A percentile compares a stretch with the other conserved stretches of the same genome.
These are phyloP conservation scores for human DNA, from an alignment of 2,113 vertebrate genomes.

Conservation along the genomic window GRCh38 chr3:141571001-141571500, in stretches of 20 bases:
- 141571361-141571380: constrained; percentile 1
- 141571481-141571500: constrained; percentile 95
- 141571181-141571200: neutral
- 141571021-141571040: constrained; percentile 92
- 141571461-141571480: constrained; percentile 94
- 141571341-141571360: constrained; percentile 15
- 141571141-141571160: constrained; percentile 23
- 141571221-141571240: constrained; percentile 19
- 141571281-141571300: neutral
- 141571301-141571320: neutral
- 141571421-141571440: constrained; percentile 96
- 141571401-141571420: constrained; percentile 95
- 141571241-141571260: neutral
- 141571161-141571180: neutral
- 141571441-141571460: constrained; percentile 94
- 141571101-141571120: constrained; percentile 24
- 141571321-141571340: constrained; percentile 31
- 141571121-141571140: constrained; percentile 23
- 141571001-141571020: constrained; percentile 95
- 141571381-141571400: constrained; percentile 43
- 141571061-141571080: constrained; percentile 90
- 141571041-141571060: constrained; percentile 96
- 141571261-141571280: neutral
- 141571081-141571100: neutral
- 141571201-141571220: neutral